These are phyloP conservation scores for Pachypeltis micranthus DNA, from an alignment of 1,140 invertebrate genomes.

Conservation along the genomic window DNA sequence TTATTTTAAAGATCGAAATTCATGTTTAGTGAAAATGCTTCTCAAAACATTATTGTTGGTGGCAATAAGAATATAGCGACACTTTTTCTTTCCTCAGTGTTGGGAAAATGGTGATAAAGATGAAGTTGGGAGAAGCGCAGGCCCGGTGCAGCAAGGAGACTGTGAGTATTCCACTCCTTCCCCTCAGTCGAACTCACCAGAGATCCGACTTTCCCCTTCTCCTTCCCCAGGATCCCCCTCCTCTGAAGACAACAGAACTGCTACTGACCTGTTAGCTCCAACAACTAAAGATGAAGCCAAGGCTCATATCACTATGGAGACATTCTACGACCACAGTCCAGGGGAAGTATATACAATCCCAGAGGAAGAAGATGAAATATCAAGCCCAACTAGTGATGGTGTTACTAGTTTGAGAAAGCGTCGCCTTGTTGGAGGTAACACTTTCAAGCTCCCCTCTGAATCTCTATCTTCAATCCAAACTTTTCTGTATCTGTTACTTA, in stretches of 20 bases:
- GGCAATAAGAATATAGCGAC: background rate
- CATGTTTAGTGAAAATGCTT: no score
- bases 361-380: slow-evolving; percentile 42
- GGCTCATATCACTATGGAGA: slow-evolving; percentile 21
- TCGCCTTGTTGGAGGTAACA: slow-evolving; percentile 29
- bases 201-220: slow-evolving; percentile 17
- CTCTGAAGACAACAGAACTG: slow-evolving; percentile 15
- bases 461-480: slow-evolving; percentile 1
- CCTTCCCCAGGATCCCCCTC: slow-evolving; percentile 11
- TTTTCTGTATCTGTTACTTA: background rate
- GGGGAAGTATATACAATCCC: slow-evolving; percentile 43
- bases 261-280: slow-evolving; percentile 1
- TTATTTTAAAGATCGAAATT: no score
- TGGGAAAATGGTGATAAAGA: slow-evolving; percentile 20
- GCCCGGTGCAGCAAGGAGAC: slow-evolving; percentile 4
- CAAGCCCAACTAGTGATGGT: slow-evolving; percentile 39
- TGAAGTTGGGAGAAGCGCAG: background rate
- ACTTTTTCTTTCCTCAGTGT: background rate
- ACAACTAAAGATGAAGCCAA: slow-evolving; percentile 17
- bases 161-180: slow-evolving; percentile 20
- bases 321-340: slow-evolving; percentile 39
- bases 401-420: slow-evolving; percentile 36
- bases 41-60: no score
- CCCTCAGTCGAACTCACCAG: slow-evolving; percentile 16
- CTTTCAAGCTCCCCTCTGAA: background rate